Conservation (phyloP, 2,888 invertebrate genomes). For the Parelbella ahira region DNA sequence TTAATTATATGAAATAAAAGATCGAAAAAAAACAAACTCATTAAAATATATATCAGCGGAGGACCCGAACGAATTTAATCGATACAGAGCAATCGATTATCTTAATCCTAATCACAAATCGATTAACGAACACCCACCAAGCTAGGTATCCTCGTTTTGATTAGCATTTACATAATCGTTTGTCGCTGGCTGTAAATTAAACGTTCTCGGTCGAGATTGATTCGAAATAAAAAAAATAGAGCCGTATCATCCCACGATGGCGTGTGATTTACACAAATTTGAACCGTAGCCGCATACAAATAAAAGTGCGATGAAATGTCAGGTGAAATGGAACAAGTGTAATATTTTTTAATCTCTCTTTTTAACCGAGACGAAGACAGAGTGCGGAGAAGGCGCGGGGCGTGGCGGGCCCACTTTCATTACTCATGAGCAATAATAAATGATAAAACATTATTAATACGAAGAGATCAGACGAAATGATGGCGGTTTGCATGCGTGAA, state of each 20-base stretch:
- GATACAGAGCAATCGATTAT: conserved; percentile 26
- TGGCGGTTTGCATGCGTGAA: conserved; percentile 54
- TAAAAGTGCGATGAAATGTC: conserved; percentile 14
- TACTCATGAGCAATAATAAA: conserved; percentile 77
- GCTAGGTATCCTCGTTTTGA: conserved; percentile 31
- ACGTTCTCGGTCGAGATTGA: conserved; percentile 43
- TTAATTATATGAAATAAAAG: neutral
- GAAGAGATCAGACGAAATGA: conserved; percentile 66
- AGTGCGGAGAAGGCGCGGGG: conserved; percentile 68
- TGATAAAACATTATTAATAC: conserved; percentile 81
- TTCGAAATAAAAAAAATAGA: conserved; percentile 47
- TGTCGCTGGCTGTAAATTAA: conserved; percentile 64
- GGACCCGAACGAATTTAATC: conserved; percentile 19
- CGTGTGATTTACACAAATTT: conserved; percentile 5
- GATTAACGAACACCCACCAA: conserved; percentile 33
- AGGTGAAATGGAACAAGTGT: conserved; percentile 25
- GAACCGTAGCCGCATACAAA: conserved; percentile 13
- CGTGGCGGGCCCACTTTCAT: conserved; percentile 76
- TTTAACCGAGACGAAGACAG: conserved; percentile 70
- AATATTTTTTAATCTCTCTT: conserved; percentile 57
- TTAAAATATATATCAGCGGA: conserved; percentile 10
- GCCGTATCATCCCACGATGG: conserved; percentile 36
- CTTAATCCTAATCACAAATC: conserved; percentile 27
- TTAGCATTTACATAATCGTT: conserved; percentile 55
- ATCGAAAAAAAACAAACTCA: neutral